Percentiles rank a stretch among this genome's conserved stretches.
These are phyloP conservation scores for Chauna torquata DNA, from an alignment of 2,113 vertebrate genomes.

Conservation along the genomic window DNA sequence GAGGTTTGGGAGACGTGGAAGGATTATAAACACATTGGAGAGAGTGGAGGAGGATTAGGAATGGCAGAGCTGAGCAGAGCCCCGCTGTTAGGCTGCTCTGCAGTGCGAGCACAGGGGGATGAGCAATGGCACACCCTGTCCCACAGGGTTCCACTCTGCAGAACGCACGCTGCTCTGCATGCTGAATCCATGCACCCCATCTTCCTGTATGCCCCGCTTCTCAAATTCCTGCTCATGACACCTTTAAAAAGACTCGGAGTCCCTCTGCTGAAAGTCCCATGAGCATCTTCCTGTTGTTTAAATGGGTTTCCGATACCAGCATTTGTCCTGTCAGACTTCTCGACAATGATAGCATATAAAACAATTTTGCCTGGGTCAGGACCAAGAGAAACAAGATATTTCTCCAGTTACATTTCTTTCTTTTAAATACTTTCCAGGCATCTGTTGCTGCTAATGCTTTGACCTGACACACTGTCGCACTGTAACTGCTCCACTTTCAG, in stretches of 20 bases:
- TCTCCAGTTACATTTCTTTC: not conserved
- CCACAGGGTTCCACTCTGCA: not conserved
- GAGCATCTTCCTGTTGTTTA: not conserved
- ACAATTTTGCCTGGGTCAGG: not conserved
- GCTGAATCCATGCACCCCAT: not conserved
- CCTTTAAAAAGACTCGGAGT: not conserved
- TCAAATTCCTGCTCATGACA: not conserved
- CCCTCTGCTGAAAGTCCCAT: not conserved
- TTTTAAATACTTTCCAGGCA: conserved; percentile 5
- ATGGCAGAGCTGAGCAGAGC: conserved; percentile 3
- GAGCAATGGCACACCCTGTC: conserved; percentile 56
- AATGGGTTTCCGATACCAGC: not conserved
- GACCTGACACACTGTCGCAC: not conserved
- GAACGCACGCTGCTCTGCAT: not conserved
- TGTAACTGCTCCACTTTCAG: not conserved
- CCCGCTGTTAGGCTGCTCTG: conserved; percentile 16
- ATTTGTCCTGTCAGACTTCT: not conserved
- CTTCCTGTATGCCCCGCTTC: not conserved
- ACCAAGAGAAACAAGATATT: conserved; percentile 33
- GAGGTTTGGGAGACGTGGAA: not conserved
- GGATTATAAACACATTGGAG: conserved; percentile 36
- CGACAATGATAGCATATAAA: not conserved
- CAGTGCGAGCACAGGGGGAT: not conserved
- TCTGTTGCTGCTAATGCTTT: not conserved
- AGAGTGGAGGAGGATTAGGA: not conserved